Conservation (phyloP, 2,113 vertebrate genomes). For the Xenopus tropicalis region UCB_Xtro_10.0 CM004447.2:72458001-72458500, state of each 20-base stretch:
- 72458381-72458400: constrained; percentile 5
- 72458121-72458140: too few species aligned
- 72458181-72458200: background rate
- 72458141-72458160: too few species aligned
- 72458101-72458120: too few species aligned
- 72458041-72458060: too few species aligned
- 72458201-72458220: background rate
- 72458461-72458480: background rate
- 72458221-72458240: constrained; percentile 6
- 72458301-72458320: background rate
- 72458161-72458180: background rate
- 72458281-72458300: background rate
- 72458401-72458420: constrained; percentile 4
- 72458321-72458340: constrained; percentile 4
- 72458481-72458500: too few species aligned
- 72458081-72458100: too few species aligned
- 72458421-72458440: constrained; percentile 10
- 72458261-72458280: background rate
- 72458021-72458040: too few species aligned
- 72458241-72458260: background rate
- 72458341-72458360: constrained; percentile 7
- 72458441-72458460: constrained; percentile 8
- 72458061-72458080: too few species aligned
- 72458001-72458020: too few species aligned
- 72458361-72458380: background rate